Base-by-base conservation (phyloP, 2,888 invertebrate genomes). In the Eupithecia vulgata region DNA sequence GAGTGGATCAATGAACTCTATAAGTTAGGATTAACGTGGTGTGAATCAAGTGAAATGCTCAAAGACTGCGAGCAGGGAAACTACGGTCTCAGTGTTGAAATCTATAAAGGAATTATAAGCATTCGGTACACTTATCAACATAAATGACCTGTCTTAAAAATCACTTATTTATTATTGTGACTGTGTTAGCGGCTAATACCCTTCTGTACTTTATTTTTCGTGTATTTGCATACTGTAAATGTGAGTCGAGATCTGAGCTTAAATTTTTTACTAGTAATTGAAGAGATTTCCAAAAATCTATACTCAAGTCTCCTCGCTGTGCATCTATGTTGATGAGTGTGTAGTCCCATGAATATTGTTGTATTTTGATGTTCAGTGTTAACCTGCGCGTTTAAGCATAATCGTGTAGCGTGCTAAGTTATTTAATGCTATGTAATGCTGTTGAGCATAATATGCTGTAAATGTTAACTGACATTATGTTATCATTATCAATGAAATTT, bases 1-100 rank as follows among this genome's bases (percentile, higher is more conserved):
- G 71, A 74, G 74, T 30, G 74, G 74, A 74, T 57, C 57, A 48
- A 67, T n/a, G 52, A 57, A 74, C 70, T 42, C 73, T 69, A 52
- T 30, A 57, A 68, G 68, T 72, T 75, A 72, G 25, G 59, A 52
- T 67, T 37, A 73, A 66, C 52, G 61, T 59, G 68, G 40, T 62
- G 62, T 70, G 67, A 62, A 40, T 68, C 48, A 69, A 61, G 25
- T 69, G 67, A 68, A 72, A 70, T 72, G 72, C 75, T 72, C 75
- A 75, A 72, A 62, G 57, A 69, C 71, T 74, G 65, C 52, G 59
- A 21, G 52, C 67, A 71, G 74, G 71, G 69, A 42, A 67, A 69
- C 21, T 52, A 21, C 66, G 61, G 68, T 71, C 68, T 71, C 74
- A 57, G 74, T 74, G 74, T 71, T 65, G 64, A 21, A 40, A 61